phyloP scores from a whole-genome alignment of 2,797 vertebrate genomes.

The Pampus argenteus region DNA sequence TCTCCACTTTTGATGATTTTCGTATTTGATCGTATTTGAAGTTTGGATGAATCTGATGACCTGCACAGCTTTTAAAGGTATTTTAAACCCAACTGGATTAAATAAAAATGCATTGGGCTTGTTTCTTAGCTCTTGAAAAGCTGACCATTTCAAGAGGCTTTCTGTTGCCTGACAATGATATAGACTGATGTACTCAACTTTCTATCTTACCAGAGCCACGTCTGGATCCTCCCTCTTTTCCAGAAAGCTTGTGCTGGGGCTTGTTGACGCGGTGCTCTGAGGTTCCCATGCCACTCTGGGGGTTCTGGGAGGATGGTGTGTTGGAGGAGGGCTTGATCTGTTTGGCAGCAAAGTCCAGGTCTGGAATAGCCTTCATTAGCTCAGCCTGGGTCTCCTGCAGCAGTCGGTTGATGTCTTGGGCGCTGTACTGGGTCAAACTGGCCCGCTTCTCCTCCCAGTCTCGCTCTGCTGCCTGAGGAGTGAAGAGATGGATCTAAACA shows the following conservation, averaged over 20 bases:
- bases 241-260: constrained; percentile 89
- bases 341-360: constrained; percentile 96
- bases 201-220: constrained; percentile 89
- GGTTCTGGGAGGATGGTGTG: constrained; percentile 59
- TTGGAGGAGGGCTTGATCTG: constrained; percentile 85
- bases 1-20: neutral
- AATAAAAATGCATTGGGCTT: neutral
- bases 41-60: neutral
- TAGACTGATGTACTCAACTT: neutral
- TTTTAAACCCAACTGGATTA: neutral
- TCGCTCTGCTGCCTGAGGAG: constrained; percentile 91
- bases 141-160: neutral
- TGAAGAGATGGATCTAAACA: constrained; percentile 3
- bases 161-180: neutral
- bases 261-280: constrained; percentile 92
- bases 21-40: no score
- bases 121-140: neutral
- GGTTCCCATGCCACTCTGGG: constrained; percentile 67
- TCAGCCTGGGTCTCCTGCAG: constrained; percentile 98
- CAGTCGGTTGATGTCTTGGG: constrained; percentile 98
- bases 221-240: constrained; percentile 90
- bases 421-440: constrained; percentile 95
- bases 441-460: constrained; percentile 99
- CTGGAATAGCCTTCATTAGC: constrained; percentile 97
- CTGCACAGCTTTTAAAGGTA: neutral